Evolutionary conservation across 2,113 vertebrate genomes (phyloP).

Genomic region (Corythaeola cristata): DNA sequence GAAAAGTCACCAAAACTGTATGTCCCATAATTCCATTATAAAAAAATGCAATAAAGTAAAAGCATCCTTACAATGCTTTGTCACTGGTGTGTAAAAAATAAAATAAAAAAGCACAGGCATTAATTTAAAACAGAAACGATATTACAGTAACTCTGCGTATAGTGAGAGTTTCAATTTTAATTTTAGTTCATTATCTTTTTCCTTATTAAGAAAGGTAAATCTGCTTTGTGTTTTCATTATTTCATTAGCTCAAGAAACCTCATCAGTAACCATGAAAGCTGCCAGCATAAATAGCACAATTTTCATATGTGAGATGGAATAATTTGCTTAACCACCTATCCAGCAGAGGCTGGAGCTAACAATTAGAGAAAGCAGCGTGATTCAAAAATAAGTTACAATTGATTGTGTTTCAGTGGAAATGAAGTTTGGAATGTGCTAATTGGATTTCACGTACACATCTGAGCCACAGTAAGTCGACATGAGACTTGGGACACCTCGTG

Average conservation of each 20-base stretch:
- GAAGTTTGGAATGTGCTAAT: slow-evolving; percentile 85
- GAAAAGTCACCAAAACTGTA: slow-evolving; percentile 22
- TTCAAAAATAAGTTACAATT: slow-evolving; percentile 87
- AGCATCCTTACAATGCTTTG: slow-evolving; percentile 13
- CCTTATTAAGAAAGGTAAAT: slow-evolving; percentile 85
- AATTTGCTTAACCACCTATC: slow-evolving; percentile 83
- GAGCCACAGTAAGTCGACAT: slow-evolving; percentile 69
- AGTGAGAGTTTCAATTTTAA: slow-evolving; percentile 79
- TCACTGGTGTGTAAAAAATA: slow-evolving; percentile 12
- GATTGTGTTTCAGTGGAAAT: slow-evolving; percentile 87
- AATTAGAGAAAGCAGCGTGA: slow-evolving; percentile 82
- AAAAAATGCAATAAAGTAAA: slow-evolving; percentile 43
- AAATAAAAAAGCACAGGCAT: slow-evolving; percentile 36
- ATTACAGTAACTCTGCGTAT: slow-evolving; percentile 65
- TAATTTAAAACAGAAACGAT: slow-evolving; percentile 71
- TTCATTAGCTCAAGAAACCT: slow-evolving; percentile 81
- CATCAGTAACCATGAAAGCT: slow-evolving; percentile 80
- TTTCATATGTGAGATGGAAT: slow-evolving; percentile 77
- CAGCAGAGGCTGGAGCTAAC: slow-evolving; percentile 78
- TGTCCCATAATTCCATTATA: slow-evolving; percentile 34
- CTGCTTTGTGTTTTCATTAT: slow-evolving; percentile 86
- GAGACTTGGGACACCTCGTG: slow-evolving; percentile 70
- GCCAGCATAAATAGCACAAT: slow-evolving; percentile 80
- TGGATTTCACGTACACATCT: slow-evolving; percentile 78
- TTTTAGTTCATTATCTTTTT: slow-evolving; percentile 83